Evolutionary conservation across 2,888 invertebrate genomes (phyloP).

Genomic region (Pterostichus madidus): DNA sequence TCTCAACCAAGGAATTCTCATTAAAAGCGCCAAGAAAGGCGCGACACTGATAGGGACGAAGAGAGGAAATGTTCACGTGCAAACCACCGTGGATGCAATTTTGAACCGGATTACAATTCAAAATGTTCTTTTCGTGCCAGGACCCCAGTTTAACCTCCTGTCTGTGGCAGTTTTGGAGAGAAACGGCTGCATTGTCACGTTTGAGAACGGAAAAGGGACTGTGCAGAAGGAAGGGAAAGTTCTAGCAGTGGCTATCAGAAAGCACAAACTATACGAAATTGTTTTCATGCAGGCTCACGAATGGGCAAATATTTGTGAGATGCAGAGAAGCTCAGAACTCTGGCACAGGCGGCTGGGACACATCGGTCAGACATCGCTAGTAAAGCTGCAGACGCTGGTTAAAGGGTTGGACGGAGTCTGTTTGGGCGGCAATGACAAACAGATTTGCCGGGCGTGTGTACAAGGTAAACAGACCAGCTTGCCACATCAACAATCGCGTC

Average conservation of each 20-base stretch:
- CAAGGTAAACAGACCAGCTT: constrained; percentile 69
- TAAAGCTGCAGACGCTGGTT: constrained; percentile 50
- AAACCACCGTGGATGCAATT: constrained; percentile 56
- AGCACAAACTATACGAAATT: constrained; percentile 67
- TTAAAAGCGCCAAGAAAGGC: constrained; percentile 72
- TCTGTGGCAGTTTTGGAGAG: constrained; percentile 69
- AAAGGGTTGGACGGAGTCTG: constrained; percentile 64
- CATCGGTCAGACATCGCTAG: constrained; percentile 63
- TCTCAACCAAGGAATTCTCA: constrained; percentile 70
- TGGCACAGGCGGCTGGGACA: constrained; percentile 68
- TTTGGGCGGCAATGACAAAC: constrained; percentile 27
- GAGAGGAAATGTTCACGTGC: constrained; percentile 68
- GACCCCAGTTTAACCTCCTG: constrained; percentile 68
- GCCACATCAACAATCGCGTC: constrained; percentile 67
- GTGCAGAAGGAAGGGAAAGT: constrained; percentile 28
- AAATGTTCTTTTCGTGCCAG: constrained; percentile 68
- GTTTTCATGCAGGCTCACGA: constrained; percentile 48
- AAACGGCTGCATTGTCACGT: constrained; percentile 59
- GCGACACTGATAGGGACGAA: constrained; percentile 71
- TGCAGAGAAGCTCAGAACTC: constrained; percentile 39
- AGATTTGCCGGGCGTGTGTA: constrained; percentile 68
- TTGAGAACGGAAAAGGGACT: too few relatives aligned
- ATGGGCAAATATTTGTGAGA: constrained; percentile 20
- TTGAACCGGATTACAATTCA: constrained; percentile 62
- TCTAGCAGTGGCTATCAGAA: constrained; percentile 64